Percentiles rank a stretch among this genome's conserved stretches.
phyloP scores from a whole-genome alignment of 1,140 invertebrate species.

The Platorchestia sp. region DNA sequence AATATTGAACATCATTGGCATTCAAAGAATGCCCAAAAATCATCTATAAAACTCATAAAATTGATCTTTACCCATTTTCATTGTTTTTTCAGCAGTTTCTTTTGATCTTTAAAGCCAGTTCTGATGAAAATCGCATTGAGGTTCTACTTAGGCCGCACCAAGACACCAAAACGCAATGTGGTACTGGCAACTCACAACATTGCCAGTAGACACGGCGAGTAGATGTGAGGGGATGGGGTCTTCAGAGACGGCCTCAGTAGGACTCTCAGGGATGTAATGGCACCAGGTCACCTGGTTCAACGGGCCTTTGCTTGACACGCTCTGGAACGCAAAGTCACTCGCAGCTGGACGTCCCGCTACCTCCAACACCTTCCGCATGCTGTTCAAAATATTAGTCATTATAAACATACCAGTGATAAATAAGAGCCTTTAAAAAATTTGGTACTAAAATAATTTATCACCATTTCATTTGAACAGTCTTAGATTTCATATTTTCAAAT shows the following conservation, averaged over 20 bases:
- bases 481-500: background rate
- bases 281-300: conserved; percentile 22
- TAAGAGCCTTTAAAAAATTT: background rate
- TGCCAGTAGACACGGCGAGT: background rate
- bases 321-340: background rate
- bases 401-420: background rate
- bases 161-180: background rate
- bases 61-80: too few species aligned
- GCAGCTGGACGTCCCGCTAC: background rate
- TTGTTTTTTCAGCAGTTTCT: too few species aligned
- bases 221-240: background rate
- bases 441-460: background rate
- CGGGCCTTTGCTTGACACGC: background rate
- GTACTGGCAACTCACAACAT: background rate
- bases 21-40: too few species aligned
- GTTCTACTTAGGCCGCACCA: background rate
- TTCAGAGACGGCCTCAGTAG: background rate
- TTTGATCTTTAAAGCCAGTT: too few species aligned
- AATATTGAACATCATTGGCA: too few species aligned
- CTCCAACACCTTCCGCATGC: conserved; percentile 37
- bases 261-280: conserved; percentile 25
- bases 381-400: conserved; percentile 49
- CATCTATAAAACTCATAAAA: too few species aligned
- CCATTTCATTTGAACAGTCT: background rate
- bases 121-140: too few species aligned